These are phyloP conservation scores for Hermetia illucens DNA, from an alignment of 1,140 invertebrate species.

Conservation along the genomic window DNA sequence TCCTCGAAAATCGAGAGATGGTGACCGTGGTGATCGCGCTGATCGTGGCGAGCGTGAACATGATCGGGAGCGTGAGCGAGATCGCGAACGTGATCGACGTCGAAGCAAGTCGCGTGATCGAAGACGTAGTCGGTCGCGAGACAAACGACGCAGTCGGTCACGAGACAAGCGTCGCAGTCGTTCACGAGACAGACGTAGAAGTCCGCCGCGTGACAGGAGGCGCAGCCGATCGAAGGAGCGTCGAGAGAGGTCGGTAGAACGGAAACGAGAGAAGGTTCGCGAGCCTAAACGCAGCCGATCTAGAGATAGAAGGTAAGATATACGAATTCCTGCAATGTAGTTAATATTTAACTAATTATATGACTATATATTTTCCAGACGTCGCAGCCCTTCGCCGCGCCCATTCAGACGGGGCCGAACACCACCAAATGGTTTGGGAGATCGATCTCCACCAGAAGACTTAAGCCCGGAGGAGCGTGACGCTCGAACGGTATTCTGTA, in stretches of 20 bases:
- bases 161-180: conserved; percentile 10
- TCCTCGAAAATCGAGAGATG: conserved; percentile 9
- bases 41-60: no score
- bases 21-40: conserved; percentile 6
- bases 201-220: conserved; percentile 8
- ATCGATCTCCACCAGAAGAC: conserved; percentile 43
- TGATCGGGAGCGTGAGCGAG: no score
- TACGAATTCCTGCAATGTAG: no score
- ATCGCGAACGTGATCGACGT: conserved; percentile 8
- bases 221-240: conserved; percentile 11
- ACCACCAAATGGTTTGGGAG: conserved; percentile 23
- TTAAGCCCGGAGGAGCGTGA: conserved; percentile 96
- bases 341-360: not conserved
- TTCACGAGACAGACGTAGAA: conserved; percentile 10
- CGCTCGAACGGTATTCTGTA: conserved; percentile 95
- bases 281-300: conserved; percentile 9
- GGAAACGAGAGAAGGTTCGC: no score
- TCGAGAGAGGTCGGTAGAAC: conserved; percentile 10
- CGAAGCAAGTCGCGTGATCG: conserved; percentile 37
- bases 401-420: conserved; percentile 18
- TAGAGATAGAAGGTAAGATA: conserved; percentile 19
- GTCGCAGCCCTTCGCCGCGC: conserved; percentile 21
- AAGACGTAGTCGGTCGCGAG: conserved; percentile 20
- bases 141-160: conserved; percentile 25
- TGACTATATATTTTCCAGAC: conserved; percentile 11